Percentiles rank a stretch among this genome's conserved stretches.
These are phyloP conservation scores for Agonopterix alstromeriana DNA, from an alignment of 2,888 invertebrate species.

Conservation along the genomic window DNA sequence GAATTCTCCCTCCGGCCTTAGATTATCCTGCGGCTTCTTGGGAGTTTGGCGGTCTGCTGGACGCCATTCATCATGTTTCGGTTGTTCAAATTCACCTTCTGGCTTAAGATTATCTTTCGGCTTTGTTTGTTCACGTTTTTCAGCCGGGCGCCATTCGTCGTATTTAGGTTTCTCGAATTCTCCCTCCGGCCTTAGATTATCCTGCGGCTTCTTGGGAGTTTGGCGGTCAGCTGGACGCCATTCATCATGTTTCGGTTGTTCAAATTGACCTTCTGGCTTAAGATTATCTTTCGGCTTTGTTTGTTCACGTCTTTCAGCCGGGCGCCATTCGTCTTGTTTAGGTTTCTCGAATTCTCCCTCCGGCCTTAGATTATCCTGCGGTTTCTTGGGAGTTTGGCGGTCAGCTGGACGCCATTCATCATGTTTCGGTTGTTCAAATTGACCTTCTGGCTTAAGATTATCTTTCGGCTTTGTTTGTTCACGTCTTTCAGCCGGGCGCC, in stretches of 20 bases:
- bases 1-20: slow-evolving; percentile 75
- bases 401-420: slow-evolving; percentile 51
- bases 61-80: slow-evolving; percentile 25
- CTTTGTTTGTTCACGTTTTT: slow-evolving; percentile 48
- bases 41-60: slow-evolving; percentile 55
- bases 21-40: slow-evolving; percentile 57
- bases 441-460: slow-evolving; percentile 60
- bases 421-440: slow-evolving; percentile 39
- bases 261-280: slow-evolving; percentile 73
- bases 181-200: slow-evolving; percentile 74
- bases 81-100: slow-evolving; percentile 73
- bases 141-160: slow-evolving; percentile 61
- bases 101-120: slow-evolving; percentile 73
- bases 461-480: slow-evolving; percentile 62
- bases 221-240: slow-evolving; percentile 41
- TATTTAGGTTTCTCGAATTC: slow-evolving; percentile 64
- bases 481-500: slow-evolving; percentile 70
- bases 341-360: slow-evolving; percentile 66
- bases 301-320: slow-evolving; percentile 63
- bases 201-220: slow-evolving; percentile 54
- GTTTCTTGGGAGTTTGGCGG: slow-evolving; percentile 34
- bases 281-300: slow-evolving; percentile 74
- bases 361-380: slow-evolving; percentile 65
- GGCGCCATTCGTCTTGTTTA: slow-evolving; percentile 52
- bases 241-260: slow-evolving; percentile 33